Evolutionary conservation across 2,797 vertebrate genomes (phyloP).

Genomic region (Pempheris klunzingeri): DNA sequence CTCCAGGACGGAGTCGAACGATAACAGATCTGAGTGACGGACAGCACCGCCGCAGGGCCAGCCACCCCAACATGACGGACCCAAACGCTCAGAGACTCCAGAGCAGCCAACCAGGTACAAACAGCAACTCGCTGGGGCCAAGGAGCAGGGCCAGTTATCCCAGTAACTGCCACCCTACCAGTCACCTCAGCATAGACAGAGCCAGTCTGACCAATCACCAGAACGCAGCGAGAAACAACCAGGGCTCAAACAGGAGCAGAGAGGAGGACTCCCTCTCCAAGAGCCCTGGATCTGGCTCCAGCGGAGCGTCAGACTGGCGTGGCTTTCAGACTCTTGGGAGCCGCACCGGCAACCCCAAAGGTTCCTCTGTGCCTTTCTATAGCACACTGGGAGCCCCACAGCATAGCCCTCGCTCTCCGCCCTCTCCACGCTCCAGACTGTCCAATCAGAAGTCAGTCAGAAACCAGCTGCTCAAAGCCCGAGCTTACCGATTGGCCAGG

Average conservation of each 20-base stretch:
- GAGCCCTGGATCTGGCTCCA: constrained; percentile 71
- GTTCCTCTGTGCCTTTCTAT: constrained; percentile 55
- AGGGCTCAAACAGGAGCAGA: constrained; percentile 39
- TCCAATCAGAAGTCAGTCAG: constrained; percentile 78
- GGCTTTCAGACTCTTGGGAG: constrained; percentile 71
- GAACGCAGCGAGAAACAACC: constrained; percentile 44
- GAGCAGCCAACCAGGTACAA: constrained; percentile 20
- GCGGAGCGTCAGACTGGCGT: constrained; percentile 66
- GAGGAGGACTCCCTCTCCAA: constrained; percentile 70
- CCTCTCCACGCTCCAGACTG: constrained; percentile 71
- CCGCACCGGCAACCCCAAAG: constrained; percentile 45
- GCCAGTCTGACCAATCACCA: constrained; percentile 51
- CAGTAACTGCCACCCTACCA: constrained; percentile 51
- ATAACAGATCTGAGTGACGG: constrained; percentile 74
- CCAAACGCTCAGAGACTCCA: constrained; percentile 30
- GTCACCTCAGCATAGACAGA: constrained; percentile 63
- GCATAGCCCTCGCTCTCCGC: constrained; percentile 48
- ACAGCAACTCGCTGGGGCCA: constrained; percentile 33
- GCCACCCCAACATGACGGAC: constrained; percentile 72
- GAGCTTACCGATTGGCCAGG: constrained; percentile 72
- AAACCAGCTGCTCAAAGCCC: constrained; percentile 78
- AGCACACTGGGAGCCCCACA: constrained; percentile 71
- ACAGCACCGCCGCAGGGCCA: constrained; percentile 71
- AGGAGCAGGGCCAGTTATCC: constrained; percentile 78
- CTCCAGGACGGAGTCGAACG: constrained; percentile 74